Percentiles rank a stretch among this genome's conserved stretches.
These are phyloP conservation scores for Furcifer pardalis DNA, from an alignment of 2,797 vertebrate species.

Conservation along the genomic window DNA sequence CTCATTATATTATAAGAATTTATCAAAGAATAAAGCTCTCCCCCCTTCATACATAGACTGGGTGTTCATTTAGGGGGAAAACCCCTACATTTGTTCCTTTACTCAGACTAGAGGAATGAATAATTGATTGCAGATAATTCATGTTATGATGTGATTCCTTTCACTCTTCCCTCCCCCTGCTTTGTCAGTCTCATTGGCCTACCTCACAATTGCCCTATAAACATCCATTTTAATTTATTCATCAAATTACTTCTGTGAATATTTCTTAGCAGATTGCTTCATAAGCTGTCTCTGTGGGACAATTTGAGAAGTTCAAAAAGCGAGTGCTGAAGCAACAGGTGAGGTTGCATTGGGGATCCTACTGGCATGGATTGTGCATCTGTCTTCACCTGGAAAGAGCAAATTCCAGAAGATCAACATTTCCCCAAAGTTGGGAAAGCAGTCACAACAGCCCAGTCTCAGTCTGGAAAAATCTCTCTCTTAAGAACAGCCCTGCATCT, in stretches of 20 bases:
- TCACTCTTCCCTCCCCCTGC: neutral
- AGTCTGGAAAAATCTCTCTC: neutral
- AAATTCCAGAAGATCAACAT: neutral
- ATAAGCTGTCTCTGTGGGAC: neutral
- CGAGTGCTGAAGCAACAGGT: neutral
- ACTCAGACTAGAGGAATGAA: neutral
- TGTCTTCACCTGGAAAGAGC: neutral
- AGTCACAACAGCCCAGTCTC: neutral
- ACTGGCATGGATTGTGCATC: no score
- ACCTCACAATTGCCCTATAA: neutral
- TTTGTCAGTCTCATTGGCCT: neutral
- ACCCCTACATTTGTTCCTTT: neutral
- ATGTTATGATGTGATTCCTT: neutral
- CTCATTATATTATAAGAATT: slow-evolving; percentile 11
- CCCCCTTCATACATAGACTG: neutral
- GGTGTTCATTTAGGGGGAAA: neutral
- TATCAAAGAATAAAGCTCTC: neutral
- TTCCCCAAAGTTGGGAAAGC: neutral
- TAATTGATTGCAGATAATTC: slow-evolving; percentile 11
- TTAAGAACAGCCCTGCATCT: neutral
- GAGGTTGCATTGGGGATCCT: neutral
- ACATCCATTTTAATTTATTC: neutral
- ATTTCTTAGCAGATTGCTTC: slow-evolving; percentile 10
- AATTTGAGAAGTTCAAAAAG: neutral
- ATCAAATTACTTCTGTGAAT: neutral